phyloP scores from a whole-genome alignment of 2,113 vertebrate species.

The Tangachromis dhanisi region DNA sequence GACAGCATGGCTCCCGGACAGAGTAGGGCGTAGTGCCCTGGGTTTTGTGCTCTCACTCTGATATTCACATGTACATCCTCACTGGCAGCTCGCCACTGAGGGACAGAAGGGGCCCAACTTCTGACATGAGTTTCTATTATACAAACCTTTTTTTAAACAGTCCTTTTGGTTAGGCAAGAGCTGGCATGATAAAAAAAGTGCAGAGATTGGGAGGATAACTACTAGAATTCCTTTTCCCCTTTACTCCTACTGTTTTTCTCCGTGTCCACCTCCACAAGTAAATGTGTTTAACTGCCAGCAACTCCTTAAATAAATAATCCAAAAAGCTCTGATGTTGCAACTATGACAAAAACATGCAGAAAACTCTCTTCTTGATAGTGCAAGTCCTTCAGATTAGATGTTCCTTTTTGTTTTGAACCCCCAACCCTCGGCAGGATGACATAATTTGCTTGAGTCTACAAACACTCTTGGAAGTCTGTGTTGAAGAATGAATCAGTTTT shows the following conservation, averaged over 20 bases:
- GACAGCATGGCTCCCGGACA: neutral
- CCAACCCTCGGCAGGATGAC: rapidly evolving
- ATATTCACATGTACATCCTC: neutral
- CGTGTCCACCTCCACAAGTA: neutral
- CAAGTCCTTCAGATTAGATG: neutral
- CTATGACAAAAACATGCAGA: neutral
- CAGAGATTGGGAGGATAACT: neutral
- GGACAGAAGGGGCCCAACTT: neutral
- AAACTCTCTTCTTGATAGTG: neutral
- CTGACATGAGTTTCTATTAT: neutral
- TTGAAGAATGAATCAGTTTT: neutral
- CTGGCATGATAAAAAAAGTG: neutral
- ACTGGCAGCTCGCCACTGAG: neutral
- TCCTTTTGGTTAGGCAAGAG: neutral
- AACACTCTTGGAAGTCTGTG: neutral
- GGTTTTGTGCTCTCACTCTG: conserved; percentile 5
- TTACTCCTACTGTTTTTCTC: neutral
- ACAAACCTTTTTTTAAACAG: neutral
- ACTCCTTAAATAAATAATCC: neutral
- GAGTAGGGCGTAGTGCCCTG: neutral
- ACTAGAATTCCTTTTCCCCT: neutral
- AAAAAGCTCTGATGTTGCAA: neutral
- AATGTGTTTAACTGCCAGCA: neutral
- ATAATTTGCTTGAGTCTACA: neutral
- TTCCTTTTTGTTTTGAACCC: neutral